Evolutionary conservation across 30 jellyfish, hydroid and myxozoan species (phyloP), one percentile per base, ranked within the genome.

Genomic region (Hydractinia echinata): DNA sequence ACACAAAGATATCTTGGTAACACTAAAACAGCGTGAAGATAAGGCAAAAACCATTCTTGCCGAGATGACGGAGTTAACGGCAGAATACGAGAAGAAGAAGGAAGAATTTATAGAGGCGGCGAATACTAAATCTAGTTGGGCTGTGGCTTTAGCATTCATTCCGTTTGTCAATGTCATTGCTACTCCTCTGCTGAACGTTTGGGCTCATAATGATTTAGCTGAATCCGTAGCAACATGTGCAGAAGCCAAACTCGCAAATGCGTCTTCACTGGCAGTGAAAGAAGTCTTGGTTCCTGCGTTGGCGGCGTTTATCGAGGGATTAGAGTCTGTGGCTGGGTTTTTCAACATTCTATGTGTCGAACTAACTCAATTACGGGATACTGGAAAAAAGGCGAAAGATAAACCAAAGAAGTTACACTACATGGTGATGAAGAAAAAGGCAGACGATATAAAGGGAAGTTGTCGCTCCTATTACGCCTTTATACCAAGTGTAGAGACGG

Each of bases 61-160:
- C 54, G 90, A 82, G 49, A 54, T 82, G 90, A 55, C 51, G 64
- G 81, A 72, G 58, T 73, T 72, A 3, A n/a, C 85, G n/a, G 85
- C 55, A 8, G 80, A 82, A 58, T 48, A 30, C 18, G 81, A 71
- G 50, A 72, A 44, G 79, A 73, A 82, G 67, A 81, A 48, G 7
- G 10, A 72, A n/a, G 48, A 82, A 48, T 73, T 82, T 3, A 14
- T 58, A 49, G 68, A 10, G 0, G 20, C 77, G 4, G 84, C 84
- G 9, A 62, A 48, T 4, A 51, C 20, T 1, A 82, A 82, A 66
- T 55, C 13, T 52, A 72, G 48, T 50, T 82, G 90, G 90, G 90
- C 90, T 4, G 55, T 70, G 10, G 85, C 84, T 7, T 84, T 82
- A 55, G 80, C 83, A 54, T 71, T 82, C 55, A 8, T 82, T 5